phyloP scores from a whole-genome alignment of 1,140 invertebrate genomes.

The Zaprionus davidi region DNA sequence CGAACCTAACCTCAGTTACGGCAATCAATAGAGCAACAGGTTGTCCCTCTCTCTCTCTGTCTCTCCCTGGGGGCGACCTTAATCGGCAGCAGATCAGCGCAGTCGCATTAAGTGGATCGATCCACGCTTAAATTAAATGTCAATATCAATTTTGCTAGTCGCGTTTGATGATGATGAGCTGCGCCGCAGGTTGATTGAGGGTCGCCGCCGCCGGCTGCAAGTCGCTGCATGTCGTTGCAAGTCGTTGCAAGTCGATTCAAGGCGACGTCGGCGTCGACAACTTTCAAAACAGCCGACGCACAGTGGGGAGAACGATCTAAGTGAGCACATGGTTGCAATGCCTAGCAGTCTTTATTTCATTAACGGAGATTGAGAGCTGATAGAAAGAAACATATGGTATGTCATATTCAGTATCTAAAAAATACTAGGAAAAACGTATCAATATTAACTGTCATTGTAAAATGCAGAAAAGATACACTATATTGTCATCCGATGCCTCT shows the following conservation, averaged over 20 bases:
- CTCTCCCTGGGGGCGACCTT: constrained; percentile 42
- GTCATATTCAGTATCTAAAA: too few relatives aligned
- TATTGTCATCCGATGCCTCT: too few relatives aligned
- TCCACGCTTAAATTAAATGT: constrained; percentile 70
- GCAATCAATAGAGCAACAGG: too few relatives aligned
- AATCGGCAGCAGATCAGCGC: constrained; percentile 52
- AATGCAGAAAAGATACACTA: too few relatives aligned
- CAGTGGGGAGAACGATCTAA: constrained; percentile 13
- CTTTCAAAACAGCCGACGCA: constrained; percentile 33
- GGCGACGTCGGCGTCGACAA: constrained; percentile 31
- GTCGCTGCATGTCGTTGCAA: constrained; percentile 21
- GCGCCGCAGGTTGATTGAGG: constrained; percentile 28
- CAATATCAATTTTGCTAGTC: constrained; percentile 65
- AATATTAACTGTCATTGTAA: too few relatives aligned
- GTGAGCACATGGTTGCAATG: too few relatives aligned
- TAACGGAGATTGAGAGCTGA: too few relatives aligned
- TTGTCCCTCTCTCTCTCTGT: too few relatives aligned
- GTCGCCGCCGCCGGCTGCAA: constrained; percentile 5
- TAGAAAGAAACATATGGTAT: too few relatives aligned
- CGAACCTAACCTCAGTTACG: neutral
- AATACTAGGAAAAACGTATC: too few relatives aligned
- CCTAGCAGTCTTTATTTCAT: too few relatives aligned
- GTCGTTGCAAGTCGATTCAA: constrained; percentile 29
- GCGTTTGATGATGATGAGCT: constrained; percentile 14
- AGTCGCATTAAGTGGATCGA: constrained; percentile 65